Conservation (phyloP, 2,888 invertebrate species). For the Ferrisia virgata region DNA sequence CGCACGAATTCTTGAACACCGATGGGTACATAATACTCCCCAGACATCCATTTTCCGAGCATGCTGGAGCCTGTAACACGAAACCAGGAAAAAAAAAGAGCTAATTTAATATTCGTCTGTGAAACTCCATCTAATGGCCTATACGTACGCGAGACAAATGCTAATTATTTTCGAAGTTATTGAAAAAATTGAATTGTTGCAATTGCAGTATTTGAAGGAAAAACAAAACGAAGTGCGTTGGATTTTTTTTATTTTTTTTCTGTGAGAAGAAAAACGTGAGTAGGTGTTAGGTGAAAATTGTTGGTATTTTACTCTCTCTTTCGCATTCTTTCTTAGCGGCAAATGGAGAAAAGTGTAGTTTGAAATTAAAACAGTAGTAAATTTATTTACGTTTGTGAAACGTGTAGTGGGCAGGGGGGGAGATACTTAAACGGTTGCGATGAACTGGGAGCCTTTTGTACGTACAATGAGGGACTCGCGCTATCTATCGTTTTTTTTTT, state of each 20-base stretch:
- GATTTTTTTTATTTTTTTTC: background rate
- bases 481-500: background rate
- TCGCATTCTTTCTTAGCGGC: background rate
- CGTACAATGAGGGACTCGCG: background rate
- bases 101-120: background rate
- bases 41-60: conserved; percentile 62
- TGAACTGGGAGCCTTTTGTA: background rate
- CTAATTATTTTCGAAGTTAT: background rate
- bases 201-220: too few relatives aligned
- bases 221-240: background rate
- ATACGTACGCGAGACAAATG: background rate
- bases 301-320: background rate
- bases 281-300: background rate
- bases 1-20: conserved; percentile 52
- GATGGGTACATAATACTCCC: conserved; percentile 76
- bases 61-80: conserved; percentile 47
- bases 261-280: background rate
- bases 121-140: background rate
- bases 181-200: background rate
- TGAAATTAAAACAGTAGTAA: background rate
- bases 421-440: background rate
- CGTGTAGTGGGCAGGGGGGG: background rate
- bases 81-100: background rate
- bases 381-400: background rate
- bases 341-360: background rate